These are phyloP conservation scores for Scaptomyza flava DNA, from an alignment of 2,888 invertebrate genomes.

Conservation along the genomic window DNA sequence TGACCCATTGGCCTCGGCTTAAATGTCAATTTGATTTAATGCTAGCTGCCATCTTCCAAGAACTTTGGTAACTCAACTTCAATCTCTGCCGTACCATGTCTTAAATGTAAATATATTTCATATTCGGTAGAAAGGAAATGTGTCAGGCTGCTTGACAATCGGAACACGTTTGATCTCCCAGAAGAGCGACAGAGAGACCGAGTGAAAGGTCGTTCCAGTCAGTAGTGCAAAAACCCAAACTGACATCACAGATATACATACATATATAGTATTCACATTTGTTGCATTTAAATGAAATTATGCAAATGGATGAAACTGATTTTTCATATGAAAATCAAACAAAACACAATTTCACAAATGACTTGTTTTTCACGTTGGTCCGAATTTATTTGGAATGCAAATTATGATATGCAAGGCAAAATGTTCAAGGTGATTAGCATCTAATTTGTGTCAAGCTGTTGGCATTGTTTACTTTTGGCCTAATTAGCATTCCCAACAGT, in stretches of 20 bases:
- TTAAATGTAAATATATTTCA: slow-evolving; percentile 25
- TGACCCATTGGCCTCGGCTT: slow-evolving; percentile 55
- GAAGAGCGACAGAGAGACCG: not conserved
- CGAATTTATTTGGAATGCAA: slow-evolving; percentile 4
- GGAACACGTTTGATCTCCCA: slow-evolving; percentile 32
- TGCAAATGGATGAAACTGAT: slow-evolving; percentile 33
- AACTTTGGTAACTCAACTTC: slow-evolving; percentile 18
- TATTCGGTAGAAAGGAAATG: slow-evolving; percentile 33
- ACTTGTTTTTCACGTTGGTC: slow-evolving; percentile 28
- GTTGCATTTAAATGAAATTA: slow-evolving; percentile 44
- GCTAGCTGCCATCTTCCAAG: slow-evolving; percentile 11
- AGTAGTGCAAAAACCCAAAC: slow-evolving; percentile 15
- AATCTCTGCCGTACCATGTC: slow-evolving; percentile 8
- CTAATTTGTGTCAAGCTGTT: slow-evolving; percentile 29
- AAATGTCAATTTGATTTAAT: slow-evolving; percentile 42
- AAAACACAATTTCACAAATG: slow-evolving; percentile 35
- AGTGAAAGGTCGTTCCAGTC: slow-evolving; percentile 9
- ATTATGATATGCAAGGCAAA: slow-evolving; percentile 23
- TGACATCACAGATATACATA: slow-evolving; percentile 15
- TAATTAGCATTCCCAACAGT: slow-evolving; percentile 24
- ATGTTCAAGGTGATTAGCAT: slow-evolving; percentile 36
- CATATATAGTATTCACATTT: slow-evolving; percentile 19
- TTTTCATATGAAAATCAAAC: slow-evolving; percentile 21
- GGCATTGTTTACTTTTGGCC: slow-evolving; percentile 5
- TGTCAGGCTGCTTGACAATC: slow-evolving; percentile 40